phyloP scores from a whole-genome alignment of 2,797 vertebrate genomes.

The Mareca penelope region DNA sequence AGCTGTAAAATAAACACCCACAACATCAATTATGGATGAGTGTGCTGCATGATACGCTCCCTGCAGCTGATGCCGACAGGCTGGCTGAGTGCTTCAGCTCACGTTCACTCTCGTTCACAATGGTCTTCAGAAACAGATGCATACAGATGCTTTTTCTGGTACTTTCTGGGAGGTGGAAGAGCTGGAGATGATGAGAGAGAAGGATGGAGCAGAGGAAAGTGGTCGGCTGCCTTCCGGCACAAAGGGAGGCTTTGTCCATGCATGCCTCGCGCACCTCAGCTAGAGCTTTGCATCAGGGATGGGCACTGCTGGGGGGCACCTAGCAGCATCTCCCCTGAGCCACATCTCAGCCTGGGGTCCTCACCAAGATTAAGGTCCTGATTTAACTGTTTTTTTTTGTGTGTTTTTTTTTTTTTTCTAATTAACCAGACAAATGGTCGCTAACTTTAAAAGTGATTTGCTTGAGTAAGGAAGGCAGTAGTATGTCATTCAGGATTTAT shows the following conservation, averaged over 20 bases:
- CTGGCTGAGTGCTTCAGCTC: background rate
- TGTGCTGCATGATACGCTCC: background rate
- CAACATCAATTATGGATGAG: background rate
- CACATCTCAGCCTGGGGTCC: background rate
- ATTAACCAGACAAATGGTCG: background rate
- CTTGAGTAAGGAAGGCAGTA: background rate
- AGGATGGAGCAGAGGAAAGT: background rate
- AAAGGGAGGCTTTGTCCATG: background rate
- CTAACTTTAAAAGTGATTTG: background rate
- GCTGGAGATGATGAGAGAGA: background rate
- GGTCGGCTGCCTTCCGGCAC: background rate
- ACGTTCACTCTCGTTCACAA: background rate
- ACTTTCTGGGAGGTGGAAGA: background rate
- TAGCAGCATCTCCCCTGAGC: background rate
- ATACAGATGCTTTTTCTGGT: background rate
- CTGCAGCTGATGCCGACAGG: background rate
- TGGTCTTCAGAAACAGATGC: background rate
- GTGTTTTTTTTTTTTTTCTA: background rate
- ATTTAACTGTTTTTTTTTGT: background rate
- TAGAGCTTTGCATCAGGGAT: background rate
- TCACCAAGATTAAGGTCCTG: background rate
- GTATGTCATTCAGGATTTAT: background rate
- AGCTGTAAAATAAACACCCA: background rate
- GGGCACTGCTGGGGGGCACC: background rate
- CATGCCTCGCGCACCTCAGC: background rate